Base-by-base conservation (phyloP, 2,797 vertebrate genomes). In the Rhinogobio ventralis region DNA sequence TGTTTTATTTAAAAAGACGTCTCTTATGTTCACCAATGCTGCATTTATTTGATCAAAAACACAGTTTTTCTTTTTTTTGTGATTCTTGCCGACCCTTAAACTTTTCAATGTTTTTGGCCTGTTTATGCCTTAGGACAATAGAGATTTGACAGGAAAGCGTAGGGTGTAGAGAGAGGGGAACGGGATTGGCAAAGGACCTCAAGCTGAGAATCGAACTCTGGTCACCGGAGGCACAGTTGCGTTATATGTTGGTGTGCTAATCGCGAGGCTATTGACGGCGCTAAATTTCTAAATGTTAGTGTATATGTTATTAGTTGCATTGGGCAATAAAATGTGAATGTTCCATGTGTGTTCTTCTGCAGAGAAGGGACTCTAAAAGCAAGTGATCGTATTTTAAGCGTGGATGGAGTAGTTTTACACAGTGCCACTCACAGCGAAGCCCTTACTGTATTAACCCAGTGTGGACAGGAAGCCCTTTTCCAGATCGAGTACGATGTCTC, bases 401-500 rank as follows among this genome's bases (percentile, higher is more conserved):
- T 98, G 25, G 98, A 99, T 0, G 97, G 97, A 6, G 96, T 97
- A 45, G 95, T 96, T 0, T 95, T 99, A 87, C 97, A 97, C 45
- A 97, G 93, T 19, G 95, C 96, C 88, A 95, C 91, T 90, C 98
- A 98, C 0, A 93, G 94, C 0, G 96, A 97, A 0, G 96, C 97
- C 9, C 95, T 98, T 72, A 95, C 93, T 30, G 94, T 98, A 68
- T 92, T 99, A 87, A 91, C 93, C 53, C 97, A 98, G 91, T 97
- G 97, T 76, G 95, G 96, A 83, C 97, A 98, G 49, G 97, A 99
- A 88, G 98, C 98, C 0, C 93, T 98, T 68, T 97, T 99, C 92
- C 97, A 97, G 92, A 97, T 98, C 0, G 98, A 99, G 90, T 99
- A 99, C 0, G 98, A 99, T 2, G 96, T 99, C 90, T 94, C 96